phyloP scores from a whole-genome alignment of 2,888 invertebrate species.

The Brachypalpus laphriformis region DNA sequence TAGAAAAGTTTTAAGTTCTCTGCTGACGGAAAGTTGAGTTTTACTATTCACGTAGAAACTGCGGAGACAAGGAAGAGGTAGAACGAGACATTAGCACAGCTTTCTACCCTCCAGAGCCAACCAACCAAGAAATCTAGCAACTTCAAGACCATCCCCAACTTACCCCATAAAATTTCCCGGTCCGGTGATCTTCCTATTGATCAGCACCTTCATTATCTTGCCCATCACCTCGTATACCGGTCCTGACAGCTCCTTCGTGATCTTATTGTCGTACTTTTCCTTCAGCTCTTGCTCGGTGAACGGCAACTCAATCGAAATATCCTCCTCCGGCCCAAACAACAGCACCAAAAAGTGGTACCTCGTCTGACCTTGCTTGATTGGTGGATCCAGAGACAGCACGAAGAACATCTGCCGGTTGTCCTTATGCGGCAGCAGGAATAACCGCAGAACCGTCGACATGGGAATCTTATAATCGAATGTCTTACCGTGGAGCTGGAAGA shows the following conservation, averaged over 20 bases:
- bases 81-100: too few species aligned
- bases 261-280: slow-evolving; percentile 96
- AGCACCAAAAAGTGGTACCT: slow-evolving; percentile 98
- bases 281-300: slow-evolving; percentile 95
- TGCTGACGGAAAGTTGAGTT: too few species aligned
- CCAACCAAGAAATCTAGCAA: too few species aligned
- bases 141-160: too few species aligned
- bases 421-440: slow-evolving; percentile 98
- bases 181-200: slow-evolving; percentile 96
- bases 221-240: slow-evolving; percentile 97
- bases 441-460: slow-evolving; percentile 96
- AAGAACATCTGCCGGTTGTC: slow-evolving; percentile 99
- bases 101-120: too few species aligned
- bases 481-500: slow-evolving; percentile 97
- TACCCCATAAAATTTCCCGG: slow-evolving; percentile 96
- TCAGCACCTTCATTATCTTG: slow-evolving; percentile 97
- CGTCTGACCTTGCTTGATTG: slow-evolving; percentile 99
- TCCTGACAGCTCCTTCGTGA: slow-evolving; percentile 94
- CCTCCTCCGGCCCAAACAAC: slow-evolving; percentile 97
- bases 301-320: slow-evolving; percentile 94
- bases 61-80: too few species aligned
- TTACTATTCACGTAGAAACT: too few species aligned
- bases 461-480: slow-evolving; percentile 99
- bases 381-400: slow-evolving; percentile 98
- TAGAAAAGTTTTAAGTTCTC: too few species aligned